Percentiles rank a stretch among this genome's conserved stretches.
Evolutionary conservation across 2,113 vertebrate genomes (phyloP).

Genomic region (Lipophrys pholis): DNA sequence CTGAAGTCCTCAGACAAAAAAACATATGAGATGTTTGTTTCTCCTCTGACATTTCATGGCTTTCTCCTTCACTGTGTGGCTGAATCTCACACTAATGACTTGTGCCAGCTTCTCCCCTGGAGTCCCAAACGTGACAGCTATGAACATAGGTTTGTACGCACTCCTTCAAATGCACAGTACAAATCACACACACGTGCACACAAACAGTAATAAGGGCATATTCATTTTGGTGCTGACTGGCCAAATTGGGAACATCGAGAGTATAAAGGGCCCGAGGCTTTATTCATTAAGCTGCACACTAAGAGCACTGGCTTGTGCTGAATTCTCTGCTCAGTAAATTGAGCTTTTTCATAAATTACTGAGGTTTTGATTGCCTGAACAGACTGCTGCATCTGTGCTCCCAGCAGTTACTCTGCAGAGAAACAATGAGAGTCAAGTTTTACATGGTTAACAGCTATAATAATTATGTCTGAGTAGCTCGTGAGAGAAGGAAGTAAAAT

Average conservation of each 20-base stretch:
- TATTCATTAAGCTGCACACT: slow-evolving; percentile 14
- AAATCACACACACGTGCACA: slow-evolving; percentile 3
- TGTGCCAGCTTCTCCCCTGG: slow-evolving; percentile 36
- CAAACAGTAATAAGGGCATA: slow-evolving; percentile 12
- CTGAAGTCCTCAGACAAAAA: slow-evolving; percentile 48
- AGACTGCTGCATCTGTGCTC: slow-evolving; percentile 8
- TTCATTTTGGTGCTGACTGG: slow-evolving; percentile 23
- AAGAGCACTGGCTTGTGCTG: slow-evolving; percentile 4
- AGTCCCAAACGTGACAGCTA: slow-evolving; percentile 45
- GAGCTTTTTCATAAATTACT: slow-evolving; percentile 32
- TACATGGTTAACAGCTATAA: background rate
- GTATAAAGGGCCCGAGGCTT: slow-evolving; percentile 10
- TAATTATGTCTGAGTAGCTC: background rate
- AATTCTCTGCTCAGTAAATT: slow-evolving; percentile 25
- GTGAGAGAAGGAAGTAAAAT: background rate
- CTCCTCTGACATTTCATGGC: slow-evolving; percentile 30
- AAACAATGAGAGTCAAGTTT: slow-evolving; percentile 19
- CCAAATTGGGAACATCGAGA: slow-evolving; percentile 18
- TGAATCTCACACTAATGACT: slow-evolving; percentile 37
- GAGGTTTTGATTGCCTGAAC: slow-evolving; percentile 28
- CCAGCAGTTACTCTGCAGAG: slow-evolving; percentile 6
- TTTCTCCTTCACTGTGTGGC: slow-evolving; percentile 5
- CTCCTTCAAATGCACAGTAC: slow-evolving; percentile 18
- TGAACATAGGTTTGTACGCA: slow-evolving; percentile 18
- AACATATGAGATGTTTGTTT: slow-evolving; percentile 48